A percentile compares a stretch with the other conserved stretches of the same genome.
Evolutionary conservation across 2,797 vertebrate genomes (phyloP).

Genomic region (Furcifer pardalis): DNA sequence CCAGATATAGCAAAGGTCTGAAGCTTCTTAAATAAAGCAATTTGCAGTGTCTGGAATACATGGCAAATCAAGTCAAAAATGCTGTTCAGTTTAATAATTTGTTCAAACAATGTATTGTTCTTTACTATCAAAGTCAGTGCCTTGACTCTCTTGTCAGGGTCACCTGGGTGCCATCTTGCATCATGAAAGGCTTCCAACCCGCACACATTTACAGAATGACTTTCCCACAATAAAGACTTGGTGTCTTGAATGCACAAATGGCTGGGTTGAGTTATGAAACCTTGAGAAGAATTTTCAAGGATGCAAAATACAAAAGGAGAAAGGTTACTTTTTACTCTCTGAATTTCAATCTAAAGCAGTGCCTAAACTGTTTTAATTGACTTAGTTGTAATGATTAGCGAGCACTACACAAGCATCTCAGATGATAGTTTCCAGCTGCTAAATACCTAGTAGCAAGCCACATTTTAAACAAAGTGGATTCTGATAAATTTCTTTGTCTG

Average conservation of each 20-base stretch:
- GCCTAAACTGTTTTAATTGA: slow-evolving; percentile 4
- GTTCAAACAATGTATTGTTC: slow-evolving; percentile 14
- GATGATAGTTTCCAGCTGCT: not conserved
- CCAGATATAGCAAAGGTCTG: not conserved
- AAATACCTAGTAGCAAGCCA: slow-evolving; percentile 18
- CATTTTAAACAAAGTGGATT: slow-evolving; percentile 27
- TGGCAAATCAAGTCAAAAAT: slow-evolving; percentile 17
- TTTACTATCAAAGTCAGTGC: slow-evolving; percentile 15
- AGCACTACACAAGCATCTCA: not conserved
- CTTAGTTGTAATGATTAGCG: slow-evolving; percentile 6
- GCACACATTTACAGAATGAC: slow-evolving; percentile 14
- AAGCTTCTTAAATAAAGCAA: slow-evolving; percentile 4
- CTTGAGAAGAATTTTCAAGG: slow-evolving; percentile 16
- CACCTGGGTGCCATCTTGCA: not conserved
- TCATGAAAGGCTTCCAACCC: slow-evolving; percentile 16
- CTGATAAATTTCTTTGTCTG: not conserved
- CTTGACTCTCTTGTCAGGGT: slow-evolving; percentile 1
- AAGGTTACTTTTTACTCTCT: not conserved
- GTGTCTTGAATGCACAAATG: slow-evolving; percentile 32
- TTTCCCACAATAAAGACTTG: slow-evolving; percentile 17
- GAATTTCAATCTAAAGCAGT: slow-evolving; percentile 6
- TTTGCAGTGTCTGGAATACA: not conserved
- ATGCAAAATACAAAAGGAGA: slow-evolving; percentile 12
- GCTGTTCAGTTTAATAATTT: not conserved
- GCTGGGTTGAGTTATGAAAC: slow-evolving; percentile 11